A percentile compares a stretch with the other conserved stretches of the same genome.
Evolutionary conservation across 2,113 vertebrate species (phyloP).

Genomic region (Seriola dumerili): DNA sequence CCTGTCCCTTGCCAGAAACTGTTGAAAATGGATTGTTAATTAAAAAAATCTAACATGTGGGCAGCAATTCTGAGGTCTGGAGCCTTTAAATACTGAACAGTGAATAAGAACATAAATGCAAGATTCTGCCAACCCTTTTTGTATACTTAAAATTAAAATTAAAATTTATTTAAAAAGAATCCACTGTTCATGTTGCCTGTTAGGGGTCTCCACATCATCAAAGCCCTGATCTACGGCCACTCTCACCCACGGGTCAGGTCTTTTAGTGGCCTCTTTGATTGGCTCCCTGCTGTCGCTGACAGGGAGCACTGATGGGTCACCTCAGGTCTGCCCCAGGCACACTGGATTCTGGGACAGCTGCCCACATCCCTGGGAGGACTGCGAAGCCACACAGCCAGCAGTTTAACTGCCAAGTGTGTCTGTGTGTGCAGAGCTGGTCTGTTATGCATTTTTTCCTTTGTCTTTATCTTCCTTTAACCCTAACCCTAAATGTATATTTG

Average conservation of each 20-base stretch:
- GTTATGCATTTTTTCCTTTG: background rate
- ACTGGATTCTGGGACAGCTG: slow-evolving; percentile 53
- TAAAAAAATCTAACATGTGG: background rate
- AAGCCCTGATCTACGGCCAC: slow-evolving; percentile 1
- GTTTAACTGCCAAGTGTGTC: slow-evolving; percentile 3
- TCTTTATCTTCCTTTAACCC: too few relatives aligned
- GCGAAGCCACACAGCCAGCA: slow-evolving; percentile 3
- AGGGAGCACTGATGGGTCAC: slow-evolving; percentile 30
- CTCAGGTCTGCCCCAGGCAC: slow-evolving; percentile 36
- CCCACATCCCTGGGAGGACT: slow-evolving; percentile 30
- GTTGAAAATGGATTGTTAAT: background rate
- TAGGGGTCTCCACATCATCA: background rate
- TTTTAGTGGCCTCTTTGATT: slow-evolving; percentile 46
- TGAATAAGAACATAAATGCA: background rate
- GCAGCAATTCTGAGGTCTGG: background rate
- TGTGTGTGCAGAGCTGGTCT: background rate
- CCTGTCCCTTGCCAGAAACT: background rate
- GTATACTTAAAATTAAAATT: background rate
- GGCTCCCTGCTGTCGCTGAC: slow-evolving; percentile 45
- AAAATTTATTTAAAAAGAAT: background rate
- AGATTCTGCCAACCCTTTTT: background rate
- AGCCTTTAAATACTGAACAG: background rate
- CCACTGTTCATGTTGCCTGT: background rate
- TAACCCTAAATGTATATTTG: background rate
- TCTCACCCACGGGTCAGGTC: slow-evolving; percentile 23